Evolutionary conservation across 2,113 vertebrate species (phyloP), one percentile per base, ranked within the genome.

Genomic region (Corythaixoides concolor): DNA sequence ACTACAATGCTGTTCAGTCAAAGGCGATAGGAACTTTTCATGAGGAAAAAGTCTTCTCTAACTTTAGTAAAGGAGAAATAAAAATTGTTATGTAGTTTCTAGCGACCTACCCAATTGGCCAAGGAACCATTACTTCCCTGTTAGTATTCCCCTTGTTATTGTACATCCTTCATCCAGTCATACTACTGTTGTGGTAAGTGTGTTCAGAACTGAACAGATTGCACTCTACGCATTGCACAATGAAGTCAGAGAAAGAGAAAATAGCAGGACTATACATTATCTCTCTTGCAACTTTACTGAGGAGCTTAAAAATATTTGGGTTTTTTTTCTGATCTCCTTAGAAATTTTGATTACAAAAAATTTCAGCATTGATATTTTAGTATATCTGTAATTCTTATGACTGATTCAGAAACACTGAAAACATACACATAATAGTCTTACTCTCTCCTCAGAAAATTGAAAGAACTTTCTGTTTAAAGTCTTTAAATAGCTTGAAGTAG

Each of bases 91-190:
- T 28, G 8, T 69, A 24, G 41, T 41, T 74, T 83, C 30, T 47
- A 39, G 9, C 0, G 2, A 69, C 13, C 24, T 21, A 50, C 8
- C 8, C 9, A 4, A 3, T 2, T 8, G 18, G 30, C 21, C n/a
- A 73, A 68, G 18, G 24, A 76, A 79, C 8, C 32, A 21, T 18
- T 78, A 14, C 27, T 83, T 79, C 45, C 30, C n/a, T 47, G 2
- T 26, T 33, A 47, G 6, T 22, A 52, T 37, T 52, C 6, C 39
- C 41, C 13, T 30, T 69, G 32, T 32, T 58, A 49, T 14, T 9
- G 1, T 8, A n/a, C 12, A 35, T 26, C 16, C 28, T 52, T 85
- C 62, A 37, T 68, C 49, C 39, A 72, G 22, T 35, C 52, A 35
- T 39, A 27, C 10, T 64, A 59, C 16, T 66, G 35, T 35, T 94